Base-by-base conservation (phyloP, 2,888 invertebrate species). In the Chrysolina oricalcia region DNA sequence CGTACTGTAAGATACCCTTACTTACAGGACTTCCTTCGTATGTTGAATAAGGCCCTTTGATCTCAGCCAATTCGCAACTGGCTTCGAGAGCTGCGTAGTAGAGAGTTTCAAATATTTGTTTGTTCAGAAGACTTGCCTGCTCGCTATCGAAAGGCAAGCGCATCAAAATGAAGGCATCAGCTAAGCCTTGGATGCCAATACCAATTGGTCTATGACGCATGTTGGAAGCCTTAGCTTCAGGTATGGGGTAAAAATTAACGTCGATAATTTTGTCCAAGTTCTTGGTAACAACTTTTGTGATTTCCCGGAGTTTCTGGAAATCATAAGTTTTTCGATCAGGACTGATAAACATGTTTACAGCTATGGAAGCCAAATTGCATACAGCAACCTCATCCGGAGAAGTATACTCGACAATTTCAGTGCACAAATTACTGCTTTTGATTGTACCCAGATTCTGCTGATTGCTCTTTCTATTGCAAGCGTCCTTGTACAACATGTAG, bases 361-460 rank as follows among this genome's bases (percentile, higher is more conserved):
- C 98, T 83, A 99, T 94, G 0, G 99, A 99, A 0, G 99, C 99
- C 86, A 99, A 91, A 90, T 98, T 99, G 88, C 99, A 99, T 0
- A 98, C 98, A 9, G 98, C 99, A 41, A 98, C 93, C 91, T 99
- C 98, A 89, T 98, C 96, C 1, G 93, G 89, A 15, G 96, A 92
- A 4, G 96, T 97, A 88, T 97, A 99, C 88, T 99, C 96, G 0
- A 99, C 93, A 81, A 99, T 96, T 92, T 99, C 99, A 0, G 99
- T 99, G 87, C 99, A 99, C 46, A 99, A 91, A 88, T 99, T 99
- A 83, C 76, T 72, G 11, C 76, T 70, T 89, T 97, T 98, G 81
- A 99, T 99, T 0, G 98, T 99, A 15, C 99, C 99, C 73, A 99
- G 90, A 89, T 99, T 98, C 88, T 99, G 95, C 85, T 99, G 99